These are phyloP conservation scores for Cephalophus harveyi DNA, from an alignment of 2,113 vertebrate species.

Conservation along the genomic window DNA sequence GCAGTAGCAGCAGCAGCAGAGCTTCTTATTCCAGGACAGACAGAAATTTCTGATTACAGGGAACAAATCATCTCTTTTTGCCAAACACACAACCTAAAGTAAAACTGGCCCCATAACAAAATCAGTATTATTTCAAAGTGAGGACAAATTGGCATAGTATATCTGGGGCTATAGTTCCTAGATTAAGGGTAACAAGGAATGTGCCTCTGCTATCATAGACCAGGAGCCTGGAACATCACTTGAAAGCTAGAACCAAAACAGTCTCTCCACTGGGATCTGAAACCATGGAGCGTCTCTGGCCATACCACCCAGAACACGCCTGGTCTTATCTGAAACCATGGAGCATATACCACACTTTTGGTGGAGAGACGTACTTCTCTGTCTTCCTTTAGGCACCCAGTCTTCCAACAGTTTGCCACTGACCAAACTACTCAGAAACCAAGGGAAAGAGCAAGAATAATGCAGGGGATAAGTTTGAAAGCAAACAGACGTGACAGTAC, in stretches of 20 bases:
- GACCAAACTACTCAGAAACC: background rate
- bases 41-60: background rate
- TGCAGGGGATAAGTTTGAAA: background rate
- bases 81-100: background rate
- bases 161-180: background rate
- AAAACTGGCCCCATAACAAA: background rate
- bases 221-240: background rate
- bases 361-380: accelerated
- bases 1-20: background rate
- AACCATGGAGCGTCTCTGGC: background rate
- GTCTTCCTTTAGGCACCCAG: background rate
- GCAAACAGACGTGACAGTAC: background rate
- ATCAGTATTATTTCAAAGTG: background rate
- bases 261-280: background rate
- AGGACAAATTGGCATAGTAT: background rate
- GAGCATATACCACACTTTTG: background rate
- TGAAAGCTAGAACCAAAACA: background rate
- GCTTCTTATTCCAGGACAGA: background rate
- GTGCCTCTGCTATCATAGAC: background rate
- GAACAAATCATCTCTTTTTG: background rate
- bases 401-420: background rate
- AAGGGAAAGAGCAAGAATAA: background rate
- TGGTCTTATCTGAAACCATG: background rate
- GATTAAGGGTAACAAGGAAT: background rate
- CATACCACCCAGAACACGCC: background rate